Percentiles rank a stretch among this genome's conserved stretches.
Evolutionary conservation across 2,113 vertebrate species (phyloP).

Genomic region (Pterocles gutturalis): DNA sequence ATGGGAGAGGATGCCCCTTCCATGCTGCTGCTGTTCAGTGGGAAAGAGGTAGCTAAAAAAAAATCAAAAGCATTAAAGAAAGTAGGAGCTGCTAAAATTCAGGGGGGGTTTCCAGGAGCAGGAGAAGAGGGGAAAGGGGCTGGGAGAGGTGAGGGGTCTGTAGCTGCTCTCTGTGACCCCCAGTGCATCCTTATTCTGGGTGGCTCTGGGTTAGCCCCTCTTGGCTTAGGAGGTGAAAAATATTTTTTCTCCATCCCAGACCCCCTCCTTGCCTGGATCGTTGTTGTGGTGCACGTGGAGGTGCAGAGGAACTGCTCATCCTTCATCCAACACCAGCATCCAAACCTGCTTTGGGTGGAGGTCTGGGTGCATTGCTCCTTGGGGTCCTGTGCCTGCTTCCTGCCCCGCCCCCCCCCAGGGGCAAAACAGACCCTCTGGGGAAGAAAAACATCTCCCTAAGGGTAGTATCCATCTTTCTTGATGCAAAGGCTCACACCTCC

Average conservation of each 20-base stretch:
- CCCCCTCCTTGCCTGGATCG: neutral
- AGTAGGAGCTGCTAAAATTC: neutral
- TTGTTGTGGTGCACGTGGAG: fast-evolving
- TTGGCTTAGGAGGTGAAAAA: neutral
- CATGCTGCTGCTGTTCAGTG: neutral
- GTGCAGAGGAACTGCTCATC: fast-evolving
- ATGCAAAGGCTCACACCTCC: neutral
- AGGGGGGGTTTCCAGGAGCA: neutral
- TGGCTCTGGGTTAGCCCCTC: neutral
- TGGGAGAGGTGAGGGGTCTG: neutral
- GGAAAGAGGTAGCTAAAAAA: neutral
- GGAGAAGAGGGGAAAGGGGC: neutral
- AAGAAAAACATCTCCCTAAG: neutral
- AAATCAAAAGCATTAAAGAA: neutral
- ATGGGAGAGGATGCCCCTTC: neutral
- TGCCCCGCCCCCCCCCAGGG: fast-evolving
- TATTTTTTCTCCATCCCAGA: neutral
- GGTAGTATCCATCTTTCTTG: neutral
- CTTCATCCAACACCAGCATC: neutral
- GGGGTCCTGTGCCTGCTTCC: neutral
- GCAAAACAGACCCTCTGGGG: neutral
- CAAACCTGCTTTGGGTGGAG: neutral
- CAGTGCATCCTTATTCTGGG: fast-evolving
- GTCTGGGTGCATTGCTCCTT: no score
- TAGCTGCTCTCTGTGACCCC: neutral